Percentiles rank a stretch among this genome's conserved stretches.
Conservation (phyloP, 2,888 invertebrate genomes). For the Dynastes grantii region DNA sequence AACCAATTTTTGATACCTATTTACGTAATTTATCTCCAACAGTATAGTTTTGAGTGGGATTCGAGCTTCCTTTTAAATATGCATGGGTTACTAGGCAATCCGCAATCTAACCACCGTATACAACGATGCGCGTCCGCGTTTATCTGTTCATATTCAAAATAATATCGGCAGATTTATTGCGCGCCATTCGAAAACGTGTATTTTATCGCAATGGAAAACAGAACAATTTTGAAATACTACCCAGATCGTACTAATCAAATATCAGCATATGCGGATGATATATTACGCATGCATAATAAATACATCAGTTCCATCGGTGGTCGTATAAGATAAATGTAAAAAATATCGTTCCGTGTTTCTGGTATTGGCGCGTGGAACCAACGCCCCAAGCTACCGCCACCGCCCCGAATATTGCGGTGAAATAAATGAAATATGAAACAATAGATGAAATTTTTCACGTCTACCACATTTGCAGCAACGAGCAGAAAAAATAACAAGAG, state of each 20-base stretch:
- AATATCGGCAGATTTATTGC: conserved; percentile 47
- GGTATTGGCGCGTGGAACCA: background rate
- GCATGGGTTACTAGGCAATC: background rate
- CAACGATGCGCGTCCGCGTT: background rate
- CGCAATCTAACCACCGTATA: background rate
- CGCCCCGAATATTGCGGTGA: conserved; percentile 24
- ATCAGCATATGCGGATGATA: conserved; percentile 46
- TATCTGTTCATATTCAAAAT: conserved; percentile 39
- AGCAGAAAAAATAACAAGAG: background rate
- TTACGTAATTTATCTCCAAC: too few species aligned
- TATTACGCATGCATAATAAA: conserved; percentile 48
- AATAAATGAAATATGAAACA: conserved; percentile 44
- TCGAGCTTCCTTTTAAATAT: conserved; percentile 12
- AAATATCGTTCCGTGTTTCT: conserved; percentile 36
- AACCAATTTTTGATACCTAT: too few species aligned
- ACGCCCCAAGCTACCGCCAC: background rate
- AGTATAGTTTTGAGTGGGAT: background rate
- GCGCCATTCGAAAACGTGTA: conserved; percentile 44
- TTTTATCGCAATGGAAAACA: conserved; percentile 47
- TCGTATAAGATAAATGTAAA: conserved; percentile 49
- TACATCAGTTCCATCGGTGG: conserved; percentile 49
- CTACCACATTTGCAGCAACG: background rate
- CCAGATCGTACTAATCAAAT: conserved; percentile 43
- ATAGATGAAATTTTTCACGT: conserved; percentile 35
- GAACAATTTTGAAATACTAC: conserved; percentile 49